Conservation (phyloP, 2,888 invertebrate species). For the Lypha dubia region DNA sequence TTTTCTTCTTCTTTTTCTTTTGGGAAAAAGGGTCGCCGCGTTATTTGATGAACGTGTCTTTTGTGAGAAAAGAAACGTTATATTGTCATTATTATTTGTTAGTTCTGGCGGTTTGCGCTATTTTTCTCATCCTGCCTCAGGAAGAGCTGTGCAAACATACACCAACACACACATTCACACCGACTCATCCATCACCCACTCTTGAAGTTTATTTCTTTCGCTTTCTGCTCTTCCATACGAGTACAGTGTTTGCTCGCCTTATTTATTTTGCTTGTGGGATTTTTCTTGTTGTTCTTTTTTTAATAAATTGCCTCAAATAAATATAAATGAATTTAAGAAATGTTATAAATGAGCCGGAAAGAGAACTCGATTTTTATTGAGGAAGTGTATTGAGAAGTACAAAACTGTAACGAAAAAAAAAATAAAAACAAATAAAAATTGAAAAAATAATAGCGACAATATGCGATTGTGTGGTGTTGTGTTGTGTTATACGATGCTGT, state of each 20-base stretch:
- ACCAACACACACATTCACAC: too few species aligned
- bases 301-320: slow-evolving; percentile 72
- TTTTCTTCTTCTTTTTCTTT: neutral
- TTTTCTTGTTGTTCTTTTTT: slow-evolving; percentile 60
- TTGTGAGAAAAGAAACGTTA: slow-evolving; percentile 62
- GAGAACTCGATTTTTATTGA: slow-evolving; percentile 70
- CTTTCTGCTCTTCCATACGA: slow-evolving; percentile 15
- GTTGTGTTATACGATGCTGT: too few species aligned
- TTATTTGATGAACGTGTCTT: slow-evolving; percentile 70
- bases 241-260: slow-evolving; percentile 42
- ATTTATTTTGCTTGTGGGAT: slow-evolving; percentile 64
- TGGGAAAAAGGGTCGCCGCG: slow-evolving; percentile 48
- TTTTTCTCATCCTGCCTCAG: slow-evolving; percentile 20
- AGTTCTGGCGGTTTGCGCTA: slow-evolving; percentile 49
- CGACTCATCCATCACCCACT: slow-evolving; percentile 30
- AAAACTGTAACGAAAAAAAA: slow-evolving; percentile 36
- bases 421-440: slow-evolving; percentile 55
- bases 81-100: slow-evolving; percentile 72
- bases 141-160: slow-evolving; percentile 53
- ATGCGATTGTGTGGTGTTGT: slow-evolving; percentile 13
- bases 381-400: slow-evolving; percentile 65
- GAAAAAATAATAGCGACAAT: slow-evolving; percentile 61
- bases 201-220: slow-evolving; percentile 25
- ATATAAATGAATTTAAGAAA: slow-evolving; percentile 72
- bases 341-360: slow-evolving; percentile 73